Evolutionary conservation across 2,888 invertebrate species (phyloP).

Genomic region (Papilio demoleus): DNA sequence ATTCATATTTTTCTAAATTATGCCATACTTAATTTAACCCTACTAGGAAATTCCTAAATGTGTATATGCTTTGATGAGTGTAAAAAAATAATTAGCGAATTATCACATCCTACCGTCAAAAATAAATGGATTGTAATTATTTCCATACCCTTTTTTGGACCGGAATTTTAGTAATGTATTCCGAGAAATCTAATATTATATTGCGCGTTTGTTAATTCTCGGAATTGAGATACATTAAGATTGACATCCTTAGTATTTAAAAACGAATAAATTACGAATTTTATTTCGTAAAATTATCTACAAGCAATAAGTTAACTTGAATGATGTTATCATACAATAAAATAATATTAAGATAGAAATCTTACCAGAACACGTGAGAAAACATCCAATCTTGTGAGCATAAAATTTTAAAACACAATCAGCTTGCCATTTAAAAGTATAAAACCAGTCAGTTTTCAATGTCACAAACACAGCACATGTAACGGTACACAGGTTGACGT

Average conservation of each 20-base stretch:
- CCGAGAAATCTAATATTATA: too few relatives aligned
- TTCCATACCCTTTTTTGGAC: neutral
- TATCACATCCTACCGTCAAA: neutral
- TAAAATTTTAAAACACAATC: conserved; percentile 50
- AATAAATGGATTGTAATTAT: neutral
- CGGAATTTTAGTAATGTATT: neutral
- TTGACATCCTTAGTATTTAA: too few relatives aligned
- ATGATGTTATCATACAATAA: neutral
- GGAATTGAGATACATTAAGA: too few relatives aligned
- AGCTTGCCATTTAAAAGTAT: conserved; percentile 44
- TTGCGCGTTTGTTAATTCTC: too few relatives aligned
- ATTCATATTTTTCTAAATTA: neutral
- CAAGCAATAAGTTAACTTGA: conserved; percentile 2
- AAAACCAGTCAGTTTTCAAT: conserved; percentile 54
- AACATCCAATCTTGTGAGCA: conserved; percentile 68
- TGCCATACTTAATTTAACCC: neutral
- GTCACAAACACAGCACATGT: conserved; percentile 72
- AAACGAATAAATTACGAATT: neutral
- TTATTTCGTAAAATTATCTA: neutral
- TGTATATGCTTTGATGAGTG: too few relatives aligned
- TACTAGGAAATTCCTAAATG: too few relatives aligned
- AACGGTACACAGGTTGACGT: conserved; percentile 70
- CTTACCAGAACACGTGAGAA: conserved; percentile 72
- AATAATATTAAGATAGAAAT: conserved; percentile 46
- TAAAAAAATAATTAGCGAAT: too few relatives aligned